Base-by-base conservation (phyloP, 1,140 invertebrate species). In the Papilio polytes region DNA sequence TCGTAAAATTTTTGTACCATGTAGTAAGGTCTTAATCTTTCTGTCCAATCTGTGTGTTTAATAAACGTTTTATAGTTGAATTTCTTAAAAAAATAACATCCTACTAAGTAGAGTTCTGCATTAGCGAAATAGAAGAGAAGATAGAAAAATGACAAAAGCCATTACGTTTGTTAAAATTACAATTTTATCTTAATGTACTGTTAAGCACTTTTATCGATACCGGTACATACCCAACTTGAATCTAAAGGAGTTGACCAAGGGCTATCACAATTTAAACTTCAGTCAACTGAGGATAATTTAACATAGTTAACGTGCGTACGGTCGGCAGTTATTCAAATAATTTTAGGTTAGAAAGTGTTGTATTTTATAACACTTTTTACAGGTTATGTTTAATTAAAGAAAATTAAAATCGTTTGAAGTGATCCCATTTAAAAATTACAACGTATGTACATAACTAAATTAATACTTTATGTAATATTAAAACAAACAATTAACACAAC, bases 211-310 rank as follows among this genome's bases (percentile, higher is more conserved):
- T 80, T 84, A 74, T 84, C 53, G 70, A 53, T 70, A 26, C 83
- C 66, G 83, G 80, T 88, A 87, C 86, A 22, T 73, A n/a, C 81
- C 78, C 79, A 80, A 87, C 78, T 83, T 83, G 89, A 86, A 88
- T 88, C 85, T 87, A 84, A 87, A 85, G 82, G 83, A 82, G 86
- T 83, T 90, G 89, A 90, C 90, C 90, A 88, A 89, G 85, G 87
- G 88, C 86, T 91, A 92, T 93, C 90, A 10, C 84, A 82, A 86
- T 91, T 92, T 91, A 90, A 82, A 86, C 82, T 89, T 84, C 88
- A 93, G 82, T 93, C 88, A 88, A 86, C 89, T 85, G 87, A 85
- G 87, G 89, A 87, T 90, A 87, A 91, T 89, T 88, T 88, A 88
- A 83, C 84, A 22, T 10, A 63, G 59, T 63, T 26, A 63, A 26